Evolutionary conservation across 1,140 invertebrate genomes (phyloP).

Genomic region (Drosophila lacteicornis): DNA sequence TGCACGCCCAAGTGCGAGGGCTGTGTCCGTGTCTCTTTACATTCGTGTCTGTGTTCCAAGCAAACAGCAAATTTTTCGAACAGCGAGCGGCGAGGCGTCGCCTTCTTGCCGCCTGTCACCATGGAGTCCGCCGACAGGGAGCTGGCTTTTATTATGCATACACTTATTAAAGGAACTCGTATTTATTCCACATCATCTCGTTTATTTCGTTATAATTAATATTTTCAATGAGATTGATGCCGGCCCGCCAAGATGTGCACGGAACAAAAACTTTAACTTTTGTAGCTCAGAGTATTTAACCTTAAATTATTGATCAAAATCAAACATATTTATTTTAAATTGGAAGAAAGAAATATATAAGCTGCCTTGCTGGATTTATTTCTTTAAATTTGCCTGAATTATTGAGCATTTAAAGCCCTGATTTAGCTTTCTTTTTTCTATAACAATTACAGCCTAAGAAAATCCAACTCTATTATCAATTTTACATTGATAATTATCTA

Average conservation of each 20-base stretch:
- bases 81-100: constrained; percentile 14
- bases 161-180: constrained; percentile 25
- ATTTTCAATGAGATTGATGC: constrained; percentile 25
- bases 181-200: constrained; percentile 36
- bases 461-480: neutral
- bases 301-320: neutral
- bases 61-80: constrained; percentile 6
- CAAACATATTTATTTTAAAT: neutral
- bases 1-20: constrained; percentile 35
- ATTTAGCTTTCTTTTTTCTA: neutral
- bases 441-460: neutral
- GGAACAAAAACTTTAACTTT: neutral
- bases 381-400: neutral
- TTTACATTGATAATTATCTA: neutral
- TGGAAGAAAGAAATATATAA: too few relatives aligned
- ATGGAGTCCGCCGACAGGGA: constrained; percentile 40
- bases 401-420: too few relatives aligned
- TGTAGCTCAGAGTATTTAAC: neutral
- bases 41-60: constrained; percentile 2
- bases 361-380: too few relatives aligned
- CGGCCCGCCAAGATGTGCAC: constrained; percentile 13
- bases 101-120: constrained; percentile 40
- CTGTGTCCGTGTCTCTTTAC: constrained; percentile 1
- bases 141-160: constrained; percentile 29
- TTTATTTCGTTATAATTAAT: constrained; percentile 49